These are phyloP conservation scores for Vulpes lagopus DNA, from an alignment of 2,113 vertebrate genomes.

Conservation along the genomic window DNA sequence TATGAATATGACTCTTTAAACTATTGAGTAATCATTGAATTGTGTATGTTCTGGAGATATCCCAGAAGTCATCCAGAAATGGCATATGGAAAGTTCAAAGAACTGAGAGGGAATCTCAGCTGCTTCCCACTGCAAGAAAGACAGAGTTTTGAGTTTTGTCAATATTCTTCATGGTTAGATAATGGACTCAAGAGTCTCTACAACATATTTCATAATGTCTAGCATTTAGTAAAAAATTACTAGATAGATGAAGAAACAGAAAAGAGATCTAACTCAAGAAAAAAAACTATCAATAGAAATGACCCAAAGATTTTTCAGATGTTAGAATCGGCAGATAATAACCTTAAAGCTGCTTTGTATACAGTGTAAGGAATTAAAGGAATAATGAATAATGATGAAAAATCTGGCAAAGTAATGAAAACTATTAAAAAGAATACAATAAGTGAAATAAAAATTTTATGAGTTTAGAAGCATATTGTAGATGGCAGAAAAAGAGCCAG, in stretches of 20 bases:
- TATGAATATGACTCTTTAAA: background rate
- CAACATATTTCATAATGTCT: background rate
- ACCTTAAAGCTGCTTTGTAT: background rate
- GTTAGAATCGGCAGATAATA: background rate
- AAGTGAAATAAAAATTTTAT: conserved; percentile 1
- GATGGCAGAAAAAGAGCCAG: background rate
- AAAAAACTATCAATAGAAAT: background rate
- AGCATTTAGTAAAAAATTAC: background rate
- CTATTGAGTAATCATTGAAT: background rate
- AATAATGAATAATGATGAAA: conserved; percentile 7
- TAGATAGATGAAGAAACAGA: background rate
- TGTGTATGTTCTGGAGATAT: background rate
- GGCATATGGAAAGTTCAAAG: background rate
- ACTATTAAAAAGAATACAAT: background rate
- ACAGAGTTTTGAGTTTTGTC: background rate
- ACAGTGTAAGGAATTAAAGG: background rate
- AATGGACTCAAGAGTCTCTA: background rate
- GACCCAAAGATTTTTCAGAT: background rate
- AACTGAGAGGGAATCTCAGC: background rate
- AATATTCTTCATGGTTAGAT: background rate
- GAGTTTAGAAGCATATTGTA: background rate
- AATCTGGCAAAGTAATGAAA: background rate
- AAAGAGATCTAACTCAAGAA: background rate
- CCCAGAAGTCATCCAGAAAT: background rate
- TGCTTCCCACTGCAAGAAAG: background rate